Base-by-base conservation (phyloP, 2,797 vertebrate species). In the Poecilia wingei region DNA sequence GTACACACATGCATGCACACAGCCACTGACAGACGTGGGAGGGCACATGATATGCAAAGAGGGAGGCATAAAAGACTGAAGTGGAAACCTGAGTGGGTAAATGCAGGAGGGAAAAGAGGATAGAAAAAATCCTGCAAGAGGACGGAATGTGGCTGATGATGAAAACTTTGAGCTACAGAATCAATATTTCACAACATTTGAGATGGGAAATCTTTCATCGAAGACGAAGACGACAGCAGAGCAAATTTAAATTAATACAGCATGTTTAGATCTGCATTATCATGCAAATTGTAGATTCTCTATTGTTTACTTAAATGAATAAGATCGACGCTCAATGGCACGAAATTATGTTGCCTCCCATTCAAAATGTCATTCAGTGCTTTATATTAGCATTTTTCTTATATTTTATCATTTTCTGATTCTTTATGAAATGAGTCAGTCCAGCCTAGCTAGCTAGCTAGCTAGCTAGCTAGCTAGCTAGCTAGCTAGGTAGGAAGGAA, bases 11-110 rank as follows among this genome's bases (percentile, higher is more conserved):
- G 80, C 87, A 77, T 64, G 89, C 82, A 75, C 46, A 41, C 72
- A 22, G 47, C 80, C 81, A 77, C 73, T 82, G 74, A 69, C 18
- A 83, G 16, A 81, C 14, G 85, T 92, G 85, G 88, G 88, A 90
- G 88, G 86, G 79, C 83, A 77, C 76, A 88, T 64, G 75, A 90
- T 84, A 77, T 83, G 81, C 46, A 88, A 72, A 84, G 79, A 82
- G 74, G 75, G 78, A 87, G 71, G 59, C 51, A 78, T 85, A 72
- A 84, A 91, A 85, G 78, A 82, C 87, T 76, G 64, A 82, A 82
- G 77, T 77, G 80, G 77, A 82, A 74, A 87, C 47, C 78, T 76
- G 78, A 87, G 88, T 79, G 72, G 64, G 77, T 76, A 79, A 86
- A 74, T 59, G 77, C 70, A 76, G 71, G 74, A 75, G n/a, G 51